Evolutionary conservation across 1,140 invertebrate species (phyloP).

Genomic region (Epicauta chinensis): DNA sequence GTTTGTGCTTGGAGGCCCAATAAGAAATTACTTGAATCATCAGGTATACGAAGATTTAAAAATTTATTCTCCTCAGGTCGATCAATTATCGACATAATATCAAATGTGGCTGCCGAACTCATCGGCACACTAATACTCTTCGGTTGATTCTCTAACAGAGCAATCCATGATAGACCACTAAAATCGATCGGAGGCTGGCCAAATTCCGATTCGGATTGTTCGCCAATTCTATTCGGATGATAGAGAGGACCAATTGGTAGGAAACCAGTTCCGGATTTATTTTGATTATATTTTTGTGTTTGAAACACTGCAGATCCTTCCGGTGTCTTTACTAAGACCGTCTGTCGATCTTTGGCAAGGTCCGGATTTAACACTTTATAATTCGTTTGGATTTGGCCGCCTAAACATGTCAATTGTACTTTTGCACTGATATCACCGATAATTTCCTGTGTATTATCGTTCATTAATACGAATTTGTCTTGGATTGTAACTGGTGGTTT

Average conservation of each 20-base stretch:
- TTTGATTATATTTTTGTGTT: no score
- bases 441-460: conserved; percentile 1
- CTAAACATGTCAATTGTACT: conserved; percentile 32
- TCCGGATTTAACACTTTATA: conserved; percentile 19
- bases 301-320: conserved; percentile 28
- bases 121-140: background rate
- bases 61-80: conserved; percentile 31
- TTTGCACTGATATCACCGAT: conserved; percentile 26
- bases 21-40: no score
- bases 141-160: background rate
- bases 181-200: no score
- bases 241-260: no score
- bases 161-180: background rate
- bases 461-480: conserved; percentile 8
- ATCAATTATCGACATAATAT: conserved; percentile 25
- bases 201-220: no score
- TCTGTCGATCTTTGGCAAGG: conserved; percentile 12
- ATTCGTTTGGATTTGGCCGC: conserved; percentile 30
- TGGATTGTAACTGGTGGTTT: conserved; percentile 11
- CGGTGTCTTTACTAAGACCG: conserved; percentile 26
- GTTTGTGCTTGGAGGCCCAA: no score
- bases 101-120: conserved; percentile 18
- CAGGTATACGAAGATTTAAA: no score
- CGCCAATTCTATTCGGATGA: no score
- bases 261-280: no score